Evolutionary conservation across 2,888 invertebrate species (phyloP).

Genomic region (Eupithecia exiguata): DNA sequence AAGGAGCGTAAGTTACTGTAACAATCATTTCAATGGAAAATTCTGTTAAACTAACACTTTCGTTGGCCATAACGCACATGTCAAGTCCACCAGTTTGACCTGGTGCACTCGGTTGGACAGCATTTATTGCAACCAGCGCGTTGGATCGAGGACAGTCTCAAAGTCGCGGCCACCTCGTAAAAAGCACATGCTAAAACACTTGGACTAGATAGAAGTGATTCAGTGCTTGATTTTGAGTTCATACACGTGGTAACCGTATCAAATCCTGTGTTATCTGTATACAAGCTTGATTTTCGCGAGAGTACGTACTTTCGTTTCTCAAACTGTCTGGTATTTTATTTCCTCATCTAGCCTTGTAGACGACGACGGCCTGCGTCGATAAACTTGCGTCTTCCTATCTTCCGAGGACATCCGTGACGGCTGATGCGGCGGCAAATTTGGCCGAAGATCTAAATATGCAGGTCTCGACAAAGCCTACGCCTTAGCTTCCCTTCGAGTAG

Average conservation of each 20-base stretch:
- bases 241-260: neutral
- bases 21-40: neutral
- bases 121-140: neutral
- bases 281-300: neutral
- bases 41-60: too few species aligned
- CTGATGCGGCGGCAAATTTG: too few species aligned
- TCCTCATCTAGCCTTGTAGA: too few species aligned
- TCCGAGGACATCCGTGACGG: too few species aligned
- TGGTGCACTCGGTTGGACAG: too few species aligned
- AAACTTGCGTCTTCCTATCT: too few species aligned
- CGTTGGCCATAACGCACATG: too few species aligned
- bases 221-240: neutral
- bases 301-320: neutral
- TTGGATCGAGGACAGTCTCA: neutral
- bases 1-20: neutral
- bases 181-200: neutral
- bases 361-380: too few species aligned
- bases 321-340: neutral
- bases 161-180: neutral
- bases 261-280: neutral
- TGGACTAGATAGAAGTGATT: neutral
- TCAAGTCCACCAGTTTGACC: too few species aligned
- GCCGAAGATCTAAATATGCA: too few species aligned
- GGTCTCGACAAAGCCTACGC: too few species aligned
- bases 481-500: too few species aligned